Conservation (phyloP, 2,888 invertebrate species). For the Dermolepida albohirtum region DNA sequence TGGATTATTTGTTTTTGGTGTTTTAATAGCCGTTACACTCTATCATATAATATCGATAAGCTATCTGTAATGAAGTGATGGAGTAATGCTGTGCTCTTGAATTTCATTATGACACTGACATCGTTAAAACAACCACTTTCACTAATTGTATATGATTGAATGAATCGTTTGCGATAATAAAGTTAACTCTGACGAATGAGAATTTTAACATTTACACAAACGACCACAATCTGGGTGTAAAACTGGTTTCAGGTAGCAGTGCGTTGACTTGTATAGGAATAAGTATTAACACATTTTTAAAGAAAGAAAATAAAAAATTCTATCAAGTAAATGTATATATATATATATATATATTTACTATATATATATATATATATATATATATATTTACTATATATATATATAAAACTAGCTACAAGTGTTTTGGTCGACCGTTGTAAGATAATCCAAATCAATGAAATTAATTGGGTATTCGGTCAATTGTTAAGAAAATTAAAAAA, state of each 20-base stretch:
- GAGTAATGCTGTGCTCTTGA: constrained; percentile 21
- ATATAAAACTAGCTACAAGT: too few relatives aligned
- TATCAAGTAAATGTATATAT: too few relatives aligned
- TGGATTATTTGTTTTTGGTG: background rate
- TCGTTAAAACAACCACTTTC: constrained; percentile 15
- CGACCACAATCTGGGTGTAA: background rate
- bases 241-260: background rate
- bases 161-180: background rate
- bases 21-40: constrained; percentile 3
- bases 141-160: constrained; percentile 5
- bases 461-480: too few relatives aligned
- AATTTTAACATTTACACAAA: constrained; percentile 5
- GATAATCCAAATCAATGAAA: too few relatives aligned
- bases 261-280: too few relatives aligned
- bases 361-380: too few relatives aligned
- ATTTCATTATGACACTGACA: constrained; percentile 24
- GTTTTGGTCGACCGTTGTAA: too few relatives aligned
- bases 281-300: too few relatives aligned
- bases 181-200: background rate
- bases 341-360: too few relatives aligned
- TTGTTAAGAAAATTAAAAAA: too few relatives aligned
- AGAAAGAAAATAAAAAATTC: too few relatives aligned
- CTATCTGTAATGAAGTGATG: constrained; percentile 17
- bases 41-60: constrained; percentile 7
- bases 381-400: too few relatives aligned